Conservation (phyloP, 1,140 invertebrate genomes). For the Zaprionus lachaisei region DNA sequence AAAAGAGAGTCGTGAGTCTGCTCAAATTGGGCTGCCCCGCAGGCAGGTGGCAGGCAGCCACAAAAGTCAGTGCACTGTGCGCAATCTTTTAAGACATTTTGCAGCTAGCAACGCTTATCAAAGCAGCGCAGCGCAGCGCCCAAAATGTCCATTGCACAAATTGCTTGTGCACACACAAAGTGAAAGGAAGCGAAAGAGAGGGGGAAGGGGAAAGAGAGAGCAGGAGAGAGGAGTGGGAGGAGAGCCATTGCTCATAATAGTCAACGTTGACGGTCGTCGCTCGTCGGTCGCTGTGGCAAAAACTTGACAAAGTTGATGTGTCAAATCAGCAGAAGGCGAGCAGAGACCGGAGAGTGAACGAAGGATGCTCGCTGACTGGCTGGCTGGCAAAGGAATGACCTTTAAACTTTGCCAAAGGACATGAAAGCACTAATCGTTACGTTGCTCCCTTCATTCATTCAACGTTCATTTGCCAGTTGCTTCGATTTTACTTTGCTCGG, state of each 20-base stretch:
- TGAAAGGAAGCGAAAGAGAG: neutral
- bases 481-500: constrained; percentile 72
- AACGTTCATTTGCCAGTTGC: constrained; percentile 68
- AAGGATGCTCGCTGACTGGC: constrained; percentile 35
- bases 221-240: constrained; percentile 3
- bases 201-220: neutral
- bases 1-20: neutral
- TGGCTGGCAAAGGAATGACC: constrained; percentile 66
- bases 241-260: constrained; percentile 75
- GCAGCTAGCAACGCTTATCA: constrained; percentile 79
- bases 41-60: constrained; percentile 30
- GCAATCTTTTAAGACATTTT: constrained; percentile 78
- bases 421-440: constrained; percentile 84
- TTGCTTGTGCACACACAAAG: constrained; percentile 61
- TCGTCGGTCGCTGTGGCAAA: constrained; percentile 63
- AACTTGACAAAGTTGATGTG: constrained; percentile 82
- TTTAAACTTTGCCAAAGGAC: constrained; percentile 84
- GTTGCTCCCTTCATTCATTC: constrained; percentile 78
- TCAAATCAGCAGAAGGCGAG: constrained; percentile 74
- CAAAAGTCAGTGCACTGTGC: constrained; percentile 72
- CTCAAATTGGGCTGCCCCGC: constrained; percentile 11
- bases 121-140: constrained; percentile 65
- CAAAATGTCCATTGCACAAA: constrained; percentile 81
- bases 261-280: constrained; percentile 48
- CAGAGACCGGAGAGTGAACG: constrained; percentile 11